A percentile compares a stretch with the other conserved stretches of the same genome.
These are phyloP conservation scores for Paedocypris sp. DNA, from an alignment of 2,113 vertebrate species.

Conservation along the genomic window DNA sequence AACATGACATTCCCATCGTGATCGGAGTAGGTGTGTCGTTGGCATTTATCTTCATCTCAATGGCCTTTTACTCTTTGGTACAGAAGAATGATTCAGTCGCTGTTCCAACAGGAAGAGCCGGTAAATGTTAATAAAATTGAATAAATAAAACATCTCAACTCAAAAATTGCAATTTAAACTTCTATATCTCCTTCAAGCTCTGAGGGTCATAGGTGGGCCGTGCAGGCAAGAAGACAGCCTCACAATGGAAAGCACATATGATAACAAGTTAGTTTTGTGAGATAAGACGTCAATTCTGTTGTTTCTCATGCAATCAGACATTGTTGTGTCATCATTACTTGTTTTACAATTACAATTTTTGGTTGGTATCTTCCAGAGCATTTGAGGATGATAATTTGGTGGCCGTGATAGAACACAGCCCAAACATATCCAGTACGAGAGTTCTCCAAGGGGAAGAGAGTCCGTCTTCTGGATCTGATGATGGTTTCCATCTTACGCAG, in stretches of 20 bases:
- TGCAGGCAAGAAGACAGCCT: slow-evolving; percentile 42
- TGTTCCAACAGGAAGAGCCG: slow-evolving; percentile 47
- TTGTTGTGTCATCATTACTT: not conserved
- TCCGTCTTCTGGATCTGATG: slow-evolving; percentile 49
- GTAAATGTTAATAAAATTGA: slow-evolving; percentile 29
- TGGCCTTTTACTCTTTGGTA: slow-evolving; percentile 65
- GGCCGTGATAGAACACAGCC: slow-evolving; percentile 49
- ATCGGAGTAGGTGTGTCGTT: slow-evolving; percentile 65
- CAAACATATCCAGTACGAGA: slow-evolving; percentile 47
- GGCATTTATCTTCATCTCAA: slow-evolving; percentile 66
- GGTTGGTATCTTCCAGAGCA: slow-evolving; percentile 43
- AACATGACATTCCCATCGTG: slow-evolving; percentile 69
- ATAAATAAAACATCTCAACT: not conserved
- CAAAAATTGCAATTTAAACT: no score
- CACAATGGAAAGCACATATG: slow-evolving; percentile 52
- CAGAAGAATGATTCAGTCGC: slow-evolving; percentile 55
- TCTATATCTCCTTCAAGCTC: slow-evolving; percentile 45
- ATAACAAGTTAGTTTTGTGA: slow-evolving; percentile 57
- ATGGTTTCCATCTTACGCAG: slow-evolving; percentile 25
- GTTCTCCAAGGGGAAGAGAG: slow-evolving; percentile 44
- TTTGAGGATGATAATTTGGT: slow-evolving; percentile 62
- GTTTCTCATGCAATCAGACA: no score
- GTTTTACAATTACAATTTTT: not conserved
- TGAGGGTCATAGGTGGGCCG: slow-evolving; percentile 49
- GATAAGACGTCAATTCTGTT: not conserved